These are phyloP conservation scores for Galeopsomyia nigrocyanea DNA, from an alignment of 2,888 invertebrate genomes.

Conservation along the genomic window DNA sequence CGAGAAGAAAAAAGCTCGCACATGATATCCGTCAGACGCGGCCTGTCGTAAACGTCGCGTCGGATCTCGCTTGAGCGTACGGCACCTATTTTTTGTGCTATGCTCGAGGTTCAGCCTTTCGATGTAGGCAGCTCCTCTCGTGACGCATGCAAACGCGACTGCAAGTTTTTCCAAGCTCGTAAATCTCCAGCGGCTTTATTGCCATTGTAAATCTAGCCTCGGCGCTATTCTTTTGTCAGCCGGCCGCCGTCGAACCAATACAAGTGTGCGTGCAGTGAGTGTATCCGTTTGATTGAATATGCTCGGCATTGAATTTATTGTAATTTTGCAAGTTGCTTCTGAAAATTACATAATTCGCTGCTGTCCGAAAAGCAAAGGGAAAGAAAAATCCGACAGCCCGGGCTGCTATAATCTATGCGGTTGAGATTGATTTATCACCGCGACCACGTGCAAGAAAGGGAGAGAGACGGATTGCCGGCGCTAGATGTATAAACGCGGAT, in stretches of 20 bases:
- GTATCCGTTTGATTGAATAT: too few species aligned
- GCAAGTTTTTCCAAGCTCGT: slow-evolving; percentile 19
- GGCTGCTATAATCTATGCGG: too few species aligned
- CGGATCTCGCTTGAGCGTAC: slow-evolving; percentile 16
- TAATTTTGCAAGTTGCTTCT: too few species aligned
- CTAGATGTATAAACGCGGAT: slow-evolving; percentile 30
- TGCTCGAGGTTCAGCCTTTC: background rate
- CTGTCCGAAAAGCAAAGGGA: slow-evolving; percentile 7
- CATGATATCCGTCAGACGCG: background rate
- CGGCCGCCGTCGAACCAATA: too few species aligned
- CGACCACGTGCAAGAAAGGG: slow-evolving; percentile 42
- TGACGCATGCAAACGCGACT: slow-evolving; percentile 15
- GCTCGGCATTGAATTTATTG: too few species aligned
- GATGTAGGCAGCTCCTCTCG: background rate
- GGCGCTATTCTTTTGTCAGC: slow-evolving; percentile 17
- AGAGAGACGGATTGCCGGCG: slow-evolving; percentile 62
- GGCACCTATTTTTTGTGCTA: slow-evolving; percentile 20
- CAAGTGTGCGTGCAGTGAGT: too few species aligned
- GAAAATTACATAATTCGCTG: background rate
- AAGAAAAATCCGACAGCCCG: background rate
- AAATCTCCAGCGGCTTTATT: slow-evolving; percentile 18
- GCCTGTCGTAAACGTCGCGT: slow-evolving; percentile 27
- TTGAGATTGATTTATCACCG: slow-evolving; percentile 63
- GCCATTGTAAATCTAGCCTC: slow-evolving; percentile 23
- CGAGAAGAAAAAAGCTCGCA: too few species aligned